phyloP scores from a whole-genome alignment of 2,888 invertebrate species.

The Campoletis raptor region DNA sequence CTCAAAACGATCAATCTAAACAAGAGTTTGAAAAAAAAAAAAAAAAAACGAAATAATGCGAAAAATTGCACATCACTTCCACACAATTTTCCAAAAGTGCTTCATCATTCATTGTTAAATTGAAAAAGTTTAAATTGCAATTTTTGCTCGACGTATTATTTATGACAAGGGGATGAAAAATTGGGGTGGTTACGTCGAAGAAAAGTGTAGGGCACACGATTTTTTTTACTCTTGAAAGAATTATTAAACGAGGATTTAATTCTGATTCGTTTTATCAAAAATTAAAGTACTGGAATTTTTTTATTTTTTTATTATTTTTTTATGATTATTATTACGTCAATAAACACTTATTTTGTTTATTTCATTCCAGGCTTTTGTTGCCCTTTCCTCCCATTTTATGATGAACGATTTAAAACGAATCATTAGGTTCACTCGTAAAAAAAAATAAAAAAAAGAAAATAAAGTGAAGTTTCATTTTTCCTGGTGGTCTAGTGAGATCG shows the following conservation, averaged over 20 bases:
- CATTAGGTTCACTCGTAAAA: background rate
- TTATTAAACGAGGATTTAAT: background rate
- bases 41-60: background rate
- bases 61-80: constrained; percentile 5
- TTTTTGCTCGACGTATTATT: constrained; percentile 12
- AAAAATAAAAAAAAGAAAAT: background rate
- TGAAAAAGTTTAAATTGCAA: constrained; percentile 20
- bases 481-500: background rate
- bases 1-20: constrained; percentile 2
- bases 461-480: constrained; percentile 17
- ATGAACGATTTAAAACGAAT: background rate
- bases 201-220: background rate
- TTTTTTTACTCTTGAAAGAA: background rate
- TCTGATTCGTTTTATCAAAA: background rate
- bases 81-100: constrained; percentile 14
- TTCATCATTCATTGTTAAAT: constrained; percentile 13
- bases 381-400: background rate
- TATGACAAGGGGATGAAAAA: background rate
- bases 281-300: no score
- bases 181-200: background rate
- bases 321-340: background rate
- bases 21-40: background rate
- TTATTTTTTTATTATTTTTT: no score
- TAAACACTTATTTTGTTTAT: background rate
- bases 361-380: background rate